phyloP scores from a whole-genome alignment of 1,140 invertebrate genomes.

The Hyphantria cunea region DNA sequence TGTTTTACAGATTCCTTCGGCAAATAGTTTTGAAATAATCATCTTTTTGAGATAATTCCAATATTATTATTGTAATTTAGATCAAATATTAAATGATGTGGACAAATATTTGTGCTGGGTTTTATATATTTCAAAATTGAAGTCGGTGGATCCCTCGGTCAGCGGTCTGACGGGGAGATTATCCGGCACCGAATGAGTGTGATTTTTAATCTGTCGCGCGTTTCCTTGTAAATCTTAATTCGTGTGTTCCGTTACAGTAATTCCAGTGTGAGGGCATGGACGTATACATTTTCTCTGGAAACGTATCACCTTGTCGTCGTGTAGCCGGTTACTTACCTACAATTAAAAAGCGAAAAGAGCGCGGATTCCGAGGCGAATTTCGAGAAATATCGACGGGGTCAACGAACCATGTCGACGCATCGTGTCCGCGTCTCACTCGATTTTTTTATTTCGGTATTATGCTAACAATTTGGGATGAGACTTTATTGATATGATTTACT shows the following conservation, averaged over 20 bases:
- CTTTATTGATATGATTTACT: slow-evolving; percentile 43
- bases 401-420: slow-evolving; percentile 72
- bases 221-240: slow-evolving; percentile 58
- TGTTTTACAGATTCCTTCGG: too few species aligned
- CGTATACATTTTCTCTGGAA: slow-evolving; percentile 58
- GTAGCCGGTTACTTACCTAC: slow-evolving; percentile 66
- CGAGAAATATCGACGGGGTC: slow-evolving; percentile 79
- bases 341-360: slow-evolving; percentile 79
- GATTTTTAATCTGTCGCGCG: slow-evolving; percentile 44
- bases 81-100: slow-evolving; percentile 1
- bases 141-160: too few species aligned
- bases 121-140: too few species aligned
- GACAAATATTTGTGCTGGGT: slow-evolving; percentile 10
- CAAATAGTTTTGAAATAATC: too few species aligned
- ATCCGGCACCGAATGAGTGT: slow-evolving; percentile 31
- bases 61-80: too few species aligned
- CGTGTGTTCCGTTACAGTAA: slow-evolving; percentile 63
- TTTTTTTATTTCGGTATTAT: slow-evolving; percentile 64
- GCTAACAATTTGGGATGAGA: slow-evolving; percentile 45
- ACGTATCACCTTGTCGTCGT: slow-evolving; percentile 71
- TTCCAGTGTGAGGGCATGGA: slow-evolving; percentile 49
- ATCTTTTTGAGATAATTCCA: background rate
- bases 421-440: slow-evolving; percentile 62
- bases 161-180: slow-evolving; percentile 25
- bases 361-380: slow-evolving; percentile 75